Base-by-base conservation (phyloP, 2,797 vertebrate genomes). In the Danio aesculapii region DNA sequence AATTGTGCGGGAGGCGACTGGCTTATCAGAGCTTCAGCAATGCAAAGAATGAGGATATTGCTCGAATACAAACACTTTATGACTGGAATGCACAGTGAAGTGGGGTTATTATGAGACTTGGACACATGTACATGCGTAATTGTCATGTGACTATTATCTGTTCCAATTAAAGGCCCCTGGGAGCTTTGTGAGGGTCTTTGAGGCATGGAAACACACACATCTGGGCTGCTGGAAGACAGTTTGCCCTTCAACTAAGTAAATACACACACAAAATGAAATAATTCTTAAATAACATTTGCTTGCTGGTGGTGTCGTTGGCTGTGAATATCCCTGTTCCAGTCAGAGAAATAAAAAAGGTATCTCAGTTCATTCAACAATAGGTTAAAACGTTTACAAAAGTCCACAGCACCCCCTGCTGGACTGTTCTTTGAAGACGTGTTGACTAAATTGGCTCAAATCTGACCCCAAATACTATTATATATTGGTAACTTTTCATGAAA, bases 21-120 rank as follows among this genome's bases (percentile, higher is more conserved):
- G 50, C 66, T 67, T 79, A 57, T 80, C 74, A 41, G 72, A 76
- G 61, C 19, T n/a, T 52, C 46, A 72, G 83, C 30, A 69, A 84
- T 76, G 55, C 43, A 8, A 70, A 72, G 78, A 77, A 63, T 70
- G 71, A 80, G 72, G 52, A 76, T 46, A 47, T 68, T 64, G 49
- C 10, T 71, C 4, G n/a, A 70, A 70, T 76, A 30, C 30, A n/a
- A 43, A 43, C 47, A 57, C 14, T 46, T 49, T 46, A 41, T 17
- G 63, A 17, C 19, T 57, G 66, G 17, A 69, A 53, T 46, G 13
- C 12, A 43, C 41, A 49, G 49, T 59, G 8, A 61, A 50, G 14
- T 21, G 52, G n/a, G 43, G 43, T 46, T 47, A 70, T 47, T 17
- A 46, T 44, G 43, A 46, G 16, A 52, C 30, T 11, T 62, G 39